Base-by-base conservation (phyloP, 2,888 invertebrate species). In the Molanna angustata region DNA sequence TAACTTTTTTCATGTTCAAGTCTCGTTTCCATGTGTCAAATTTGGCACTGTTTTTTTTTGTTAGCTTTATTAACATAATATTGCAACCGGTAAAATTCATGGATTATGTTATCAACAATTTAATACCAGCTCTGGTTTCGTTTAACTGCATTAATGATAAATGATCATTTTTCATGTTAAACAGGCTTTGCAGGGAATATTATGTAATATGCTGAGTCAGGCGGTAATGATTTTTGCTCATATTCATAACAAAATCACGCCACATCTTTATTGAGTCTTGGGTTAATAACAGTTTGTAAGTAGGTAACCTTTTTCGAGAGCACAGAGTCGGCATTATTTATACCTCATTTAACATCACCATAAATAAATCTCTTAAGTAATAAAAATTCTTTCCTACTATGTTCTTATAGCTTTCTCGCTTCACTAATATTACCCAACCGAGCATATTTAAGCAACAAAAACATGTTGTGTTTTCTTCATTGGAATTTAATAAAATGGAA, bases 161-260 rank as follows among this genome's bases (percentile, higher is more conserved):
- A 56, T 56, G 56, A 45, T 42, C 40, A 41, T 46, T 52, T 56
- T 56, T 49, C 56, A 52, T 48, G 52, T 45, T 46, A 14, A 48
- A 52, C 52, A 49, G 45, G 41, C 37, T 39, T n/a, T 31, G 33
- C 45, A 45, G 50, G 16, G 35, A 49, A n/a, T n/a, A n/a, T n/a
- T n/a, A n/a, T n/a, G n/a, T n/a, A n/a, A 54, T 44, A 33, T 19
- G 54, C 52, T 40, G 52, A 52, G 47, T 48, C 47, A 55, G 47
- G 47, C 37, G 20, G 33, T 54, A 49, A 41, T 54, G 49, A 49
- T 41, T 45, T 45, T 45, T 19, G 31, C 49, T 18, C 46, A 13
- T 49, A 45, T 46, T 54, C 49, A 49, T 43, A 53, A 49, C 49
- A 22, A 37, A 39, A 54, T 49, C 49, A 40, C 49, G 53, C 49